A percentile compares a stretch with the other conserved stretches of the same genome.
Conservation (phyloP, 1,140 invertebrate species). For the Drosophila jambulina region DNA sequence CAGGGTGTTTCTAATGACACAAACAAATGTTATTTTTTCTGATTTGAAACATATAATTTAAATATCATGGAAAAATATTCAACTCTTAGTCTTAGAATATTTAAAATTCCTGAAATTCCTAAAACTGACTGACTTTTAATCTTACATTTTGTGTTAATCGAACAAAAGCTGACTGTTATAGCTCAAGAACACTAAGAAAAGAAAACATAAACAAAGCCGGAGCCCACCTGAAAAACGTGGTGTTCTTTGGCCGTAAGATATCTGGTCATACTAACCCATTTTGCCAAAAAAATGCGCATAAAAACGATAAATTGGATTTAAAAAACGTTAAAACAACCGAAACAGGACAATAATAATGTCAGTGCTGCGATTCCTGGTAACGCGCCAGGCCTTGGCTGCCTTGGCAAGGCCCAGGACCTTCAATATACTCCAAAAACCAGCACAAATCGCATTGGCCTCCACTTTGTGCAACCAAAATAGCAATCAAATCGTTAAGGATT, state of each 20-base stretch:
- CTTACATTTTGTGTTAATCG: neutral
- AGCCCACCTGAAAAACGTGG: neutral
- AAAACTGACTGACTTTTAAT: no score
- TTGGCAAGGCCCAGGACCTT: slow-evolving; percentile 33
- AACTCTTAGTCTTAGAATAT: neutral
- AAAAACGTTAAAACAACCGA: slow-evolving; percentile 27
- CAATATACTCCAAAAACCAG: slow-evolving; percentile 32
- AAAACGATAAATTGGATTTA: slow-evolving; percentile 19
- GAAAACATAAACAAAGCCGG: slow-evolving; percentile 9
- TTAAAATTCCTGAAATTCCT: no score
- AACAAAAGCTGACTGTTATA: neutral
- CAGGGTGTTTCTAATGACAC: neutral
- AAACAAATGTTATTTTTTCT: neutral
- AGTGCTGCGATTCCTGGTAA: slow-evolving; percentile 64
- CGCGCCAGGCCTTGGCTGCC: slow-evolving; percentile 62
- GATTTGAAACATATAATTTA: neutral
- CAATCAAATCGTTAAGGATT: slow-evolving; percentile 11
- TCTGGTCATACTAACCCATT: slow-evolving; percentile 7
- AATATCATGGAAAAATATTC: neutral
- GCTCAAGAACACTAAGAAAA: neutral
- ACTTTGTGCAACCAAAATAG: slow-evolving; percentile 34
- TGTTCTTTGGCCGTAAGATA: neutral
- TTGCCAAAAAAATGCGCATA: slow-evolving; percentile 48
- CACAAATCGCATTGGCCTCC: slow-evolving; percentile 39
- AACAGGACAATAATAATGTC: slow-evolving; percentile 54